Conservation (phyloP, 2,797 vertebrate genomes). For the Sebastes paucispinis region DNA sequence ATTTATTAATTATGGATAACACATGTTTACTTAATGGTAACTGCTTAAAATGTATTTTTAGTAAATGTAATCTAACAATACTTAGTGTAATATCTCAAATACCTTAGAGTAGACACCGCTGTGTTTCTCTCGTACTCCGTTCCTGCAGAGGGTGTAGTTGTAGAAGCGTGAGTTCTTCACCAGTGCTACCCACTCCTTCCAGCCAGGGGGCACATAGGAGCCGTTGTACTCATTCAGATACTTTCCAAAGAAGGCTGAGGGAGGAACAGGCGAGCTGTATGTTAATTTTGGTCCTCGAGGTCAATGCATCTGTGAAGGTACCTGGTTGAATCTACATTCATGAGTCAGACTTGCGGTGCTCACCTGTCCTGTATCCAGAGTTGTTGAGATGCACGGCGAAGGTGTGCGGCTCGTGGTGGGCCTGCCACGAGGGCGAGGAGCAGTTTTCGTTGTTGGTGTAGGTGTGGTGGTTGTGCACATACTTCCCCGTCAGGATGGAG, state of each 20-base stretch:
- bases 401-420: slow-evolving; percentile 91
- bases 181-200: slow-evolving; percentile 97
- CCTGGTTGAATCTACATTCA: neutral
- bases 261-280: slow-evolving; percentile 1
- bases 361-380: slow-evolving; percentile 96
- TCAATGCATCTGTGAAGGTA: neutral
- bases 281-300: neutral
- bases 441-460: slow-evolving; percentile 99
- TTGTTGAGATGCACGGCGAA: slow-evolving; percentile 96
- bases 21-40: neutral
- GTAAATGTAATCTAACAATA: neutral
- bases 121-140: slow-evolving; percentile 93
- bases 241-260: slow-evolving; percentile 95
- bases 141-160: slow-evolving; percentile 97
- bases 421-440: slow-evolving; percentile 97
- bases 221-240: slow-evolving; percentile 99
- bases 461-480: slow-evolving; percentile 98
- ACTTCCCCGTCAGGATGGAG: slow-evolving; percentile 96
- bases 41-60: neutral
- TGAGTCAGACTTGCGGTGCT: neutral
- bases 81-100: neutral
- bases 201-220: slow-evolving; percentile 96
- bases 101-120: slow-evolving; percentile 92
- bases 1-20: neutral
- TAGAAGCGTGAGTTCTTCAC: slow-evolving; percentile 99